phyloP scores from a whole-genome alignment of 2,888 invertebrate genomes.

The Caenorhabditis drosophilae region DNA sequence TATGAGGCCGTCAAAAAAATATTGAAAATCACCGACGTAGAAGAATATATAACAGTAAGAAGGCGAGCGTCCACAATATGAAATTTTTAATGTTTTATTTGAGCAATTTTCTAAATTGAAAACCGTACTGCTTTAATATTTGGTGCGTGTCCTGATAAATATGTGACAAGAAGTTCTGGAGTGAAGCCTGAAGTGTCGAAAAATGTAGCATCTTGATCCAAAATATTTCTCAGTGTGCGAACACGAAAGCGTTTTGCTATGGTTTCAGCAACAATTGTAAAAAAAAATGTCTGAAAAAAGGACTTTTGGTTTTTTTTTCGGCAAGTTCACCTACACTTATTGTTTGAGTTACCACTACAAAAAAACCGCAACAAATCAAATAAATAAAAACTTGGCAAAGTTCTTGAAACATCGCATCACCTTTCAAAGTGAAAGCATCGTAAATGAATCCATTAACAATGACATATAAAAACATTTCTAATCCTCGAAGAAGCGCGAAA shows the following conservation, averaged over 20 bases:
- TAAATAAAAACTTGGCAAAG: constrained; percentile 11
- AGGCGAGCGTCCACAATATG: constrained; percentile 68
- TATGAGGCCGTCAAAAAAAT: constrained; percentile 70
- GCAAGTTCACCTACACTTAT: constrained; percentile 31
- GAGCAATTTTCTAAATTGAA: not conserved
- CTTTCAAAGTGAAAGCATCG: constrained; percentile 20
- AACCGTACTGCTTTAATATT: constrained; percentile 69
- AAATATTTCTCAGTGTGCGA: constrained; percentile 57
- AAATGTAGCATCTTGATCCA: constrained; percentile 71
- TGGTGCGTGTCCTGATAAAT: constrained; percentile 71
- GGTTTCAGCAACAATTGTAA: constrained; percentile 52
- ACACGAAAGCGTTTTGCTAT: constrained; percentile 52
- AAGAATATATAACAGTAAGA: constrained; percentile 69
- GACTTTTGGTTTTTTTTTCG: not conserved
- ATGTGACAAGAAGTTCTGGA: constrained; percentile 69
- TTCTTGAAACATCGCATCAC: constrained; percentile 5
- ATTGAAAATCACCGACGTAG: constrained; percentile 69
- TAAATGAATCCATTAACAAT: constrained; percentile 62
- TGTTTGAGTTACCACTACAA: constrained; percentile 25
- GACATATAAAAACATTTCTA: constrained; percentile 71
- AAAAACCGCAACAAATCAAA: constrained; percentile 24
- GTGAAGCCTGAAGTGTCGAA: constrained; percentile 70
- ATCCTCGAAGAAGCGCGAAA: constrained; percentile 69
- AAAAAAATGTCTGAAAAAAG: constrained; percentile 29
- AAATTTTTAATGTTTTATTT: not conserved